Conservation (phyloP, 2,797 vertebrate genomes). For the Petrocephalus schoutedeni region DNA sequence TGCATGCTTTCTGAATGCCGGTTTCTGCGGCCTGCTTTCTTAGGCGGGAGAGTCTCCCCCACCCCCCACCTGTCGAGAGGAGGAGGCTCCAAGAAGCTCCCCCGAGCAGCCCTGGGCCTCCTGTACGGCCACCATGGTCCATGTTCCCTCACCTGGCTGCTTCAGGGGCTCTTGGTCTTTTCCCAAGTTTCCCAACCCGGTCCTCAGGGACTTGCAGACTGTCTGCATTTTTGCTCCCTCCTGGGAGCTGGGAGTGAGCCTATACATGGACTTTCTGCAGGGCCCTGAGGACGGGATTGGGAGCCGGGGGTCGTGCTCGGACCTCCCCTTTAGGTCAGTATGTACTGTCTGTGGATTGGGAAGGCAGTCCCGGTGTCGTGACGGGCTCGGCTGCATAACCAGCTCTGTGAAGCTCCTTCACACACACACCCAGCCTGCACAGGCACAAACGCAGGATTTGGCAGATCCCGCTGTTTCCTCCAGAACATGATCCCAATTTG, state of each 20-base stretch:
- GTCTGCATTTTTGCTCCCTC: not conserved
- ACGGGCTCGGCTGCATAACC: slow-evolving; percentile 32
- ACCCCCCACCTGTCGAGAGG: not conserved
- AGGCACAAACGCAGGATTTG: slow-evolving; percentile 31
- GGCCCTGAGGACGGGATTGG: not conserved
- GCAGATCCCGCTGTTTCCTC: slow-evolving; percentile 35
- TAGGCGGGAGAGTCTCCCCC: not conserved
- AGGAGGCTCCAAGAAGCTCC: not conserved
- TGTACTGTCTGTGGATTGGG: not conserved
- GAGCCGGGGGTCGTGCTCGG: not conserved
- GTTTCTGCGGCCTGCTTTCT: not conserved
- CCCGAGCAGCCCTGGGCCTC: not conserved
- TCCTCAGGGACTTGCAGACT: not conserved
- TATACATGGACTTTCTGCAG: not conserved
- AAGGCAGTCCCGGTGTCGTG: slow-evolving; percentile 13
- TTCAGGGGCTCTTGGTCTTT: not conserved
- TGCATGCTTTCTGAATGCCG: not conserved
- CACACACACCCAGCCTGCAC: slow-evolving; percentile 27
- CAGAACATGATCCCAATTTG: slow-evolving; percentile 42
- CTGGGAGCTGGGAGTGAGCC: not conserved
- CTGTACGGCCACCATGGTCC: not conserved
- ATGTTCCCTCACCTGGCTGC: not conserved
- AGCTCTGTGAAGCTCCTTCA: slow-evolving; percentile 31
- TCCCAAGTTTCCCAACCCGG: not conserved
- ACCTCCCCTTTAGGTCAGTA: slow-evolving; percentile 3